phyloP scores from a whole-genome alignment of 2,888 invertebrate species.

The Iphiclides podalirius region DNA sequence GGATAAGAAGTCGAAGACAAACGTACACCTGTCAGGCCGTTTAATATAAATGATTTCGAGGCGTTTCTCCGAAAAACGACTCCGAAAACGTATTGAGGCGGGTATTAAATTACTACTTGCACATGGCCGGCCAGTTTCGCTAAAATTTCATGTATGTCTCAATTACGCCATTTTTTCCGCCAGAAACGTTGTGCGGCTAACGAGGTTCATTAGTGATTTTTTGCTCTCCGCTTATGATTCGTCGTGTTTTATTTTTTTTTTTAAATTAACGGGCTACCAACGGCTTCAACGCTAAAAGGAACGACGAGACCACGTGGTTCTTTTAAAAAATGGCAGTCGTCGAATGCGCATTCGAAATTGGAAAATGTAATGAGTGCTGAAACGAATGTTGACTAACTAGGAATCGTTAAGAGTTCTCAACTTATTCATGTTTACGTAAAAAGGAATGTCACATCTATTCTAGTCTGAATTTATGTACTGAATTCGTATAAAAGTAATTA shows the following conservation, averaged over 20 bases:
- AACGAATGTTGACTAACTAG: no score
- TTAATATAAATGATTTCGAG: slow-evolving; percentile 9
- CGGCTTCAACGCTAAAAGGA: background rate
- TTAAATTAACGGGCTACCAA: background rate
- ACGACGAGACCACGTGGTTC: background rate
- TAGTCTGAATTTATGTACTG: background rate
- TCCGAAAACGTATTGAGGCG: slow-evolving; percentile 5
- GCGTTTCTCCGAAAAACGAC: background rate
- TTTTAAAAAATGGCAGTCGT: background rate
- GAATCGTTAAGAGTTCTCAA: no score
- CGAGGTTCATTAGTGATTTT: slow-evolving; percentile 18
- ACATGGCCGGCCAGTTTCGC: slow-evolving; percentile 5
- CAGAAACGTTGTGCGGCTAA: slow-evolving; percentile 2
- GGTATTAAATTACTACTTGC: slow-evolving; percentile 11
- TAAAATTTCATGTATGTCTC: slow-evolving; percentile 21
- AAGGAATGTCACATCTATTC: background rate
- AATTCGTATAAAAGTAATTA: no score
- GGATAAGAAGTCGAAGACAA: no score
- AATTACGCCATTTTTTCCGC: slow-evolving; percentile 16
- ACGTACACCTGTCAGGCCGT: slow-evolving; percentile 9
- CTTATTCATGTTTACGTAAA: no score
- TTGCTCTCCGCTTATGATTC: slow-evolving; percentile 2
- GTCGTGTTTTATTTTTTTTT: background rate
- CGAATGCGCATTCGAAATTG: background rate
- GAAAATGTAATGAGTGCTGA: background rate